These are phyloP conservation scores for Tympanuchus pallidicinctus DNA, from an alignment of 2,113 vertebrate genomes.

Conservation along the genomic window DNA sequence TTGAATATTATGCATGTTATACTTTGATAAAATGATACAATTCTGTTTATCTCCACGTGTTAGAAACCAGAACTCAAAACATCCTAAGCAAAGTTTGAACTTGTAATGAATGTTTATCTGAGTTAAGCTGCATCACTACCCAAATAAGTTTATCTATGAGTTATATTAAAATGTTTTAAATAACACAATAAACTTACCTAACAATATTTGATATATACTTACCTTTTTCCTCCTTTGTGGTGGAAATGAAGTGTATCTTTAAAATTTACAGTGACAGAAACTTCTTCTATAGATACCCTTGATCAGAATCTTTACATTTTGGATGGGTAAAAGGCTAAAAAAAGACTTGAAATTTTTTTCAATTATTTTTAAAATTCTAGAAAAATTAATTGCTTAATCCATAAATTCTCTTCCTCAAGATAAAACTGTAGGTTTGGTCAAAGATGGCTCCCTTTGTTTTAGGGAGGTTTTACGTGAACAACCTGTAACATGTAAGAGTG, in stretches of 20 bases:
- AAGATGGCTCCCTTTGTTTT: background rate
- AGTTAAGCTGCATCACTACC: background rate
- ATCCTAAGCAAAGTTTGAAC: background rate
- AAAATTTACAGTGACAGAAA: background rate
- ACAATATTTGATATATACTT: background rate
- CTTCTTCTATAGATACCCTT: background rate
- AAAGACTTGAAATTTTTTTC: background rate
- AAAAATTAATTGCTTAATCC: background rate
- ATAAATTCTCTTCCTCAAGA: background rate
- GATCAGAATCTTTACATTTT: background rate
- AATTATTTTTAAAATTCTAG: background rate
- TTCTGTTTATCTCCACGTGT: background rate
- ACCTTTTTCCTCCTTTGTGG: background rate
- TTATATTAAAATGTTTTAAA: background rate
- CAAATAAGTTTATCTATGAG: background rate
- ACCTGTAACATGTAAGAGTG: fast-evolving
- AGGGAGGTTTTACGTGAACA: background rate
- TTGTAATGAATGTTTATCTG: background rate
- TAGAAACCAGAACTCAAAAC: background rate
- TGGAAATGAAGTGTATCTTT: background rate
- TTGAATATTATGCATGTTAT: background rate
- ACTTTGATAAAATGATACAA: background rate
- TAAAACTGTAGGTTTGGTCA: background rate
- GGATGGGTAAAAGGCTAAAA: background rate
- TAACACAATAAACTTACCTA: background rate